These are phyloP conservation scores for Aptenodytes forsteri DNA, from an alignment of 2,113 vertebrate genomes.

Conservation along the genomic window DNA sequence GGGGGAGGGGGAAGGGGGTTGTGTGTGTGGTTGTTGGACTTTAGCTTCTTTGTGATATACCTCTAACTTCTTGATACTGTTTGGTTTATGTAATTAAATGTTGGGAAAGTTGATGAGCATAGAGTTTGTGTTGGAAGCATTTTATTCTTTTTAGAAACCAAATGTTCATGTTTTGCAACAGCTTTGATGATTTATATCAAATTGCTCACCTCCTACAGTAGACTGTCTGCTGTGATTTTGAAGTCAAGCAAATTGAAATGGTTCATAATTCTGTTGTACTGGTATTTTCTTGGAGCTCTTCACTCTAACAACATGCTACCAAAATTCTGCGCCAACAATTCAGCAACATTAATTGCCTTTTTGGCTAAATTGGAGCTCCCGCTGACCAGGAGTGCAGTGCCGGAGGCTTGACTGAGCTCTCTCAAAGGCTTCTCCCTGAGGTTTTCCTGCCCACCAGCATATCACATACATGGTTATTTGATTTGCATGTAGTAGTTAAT, in stretches of 20 bases:
- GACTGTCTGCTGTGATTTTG: background rate
- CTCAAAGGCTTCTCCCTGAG: background rate
- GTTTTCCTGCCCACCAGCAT: background rate
- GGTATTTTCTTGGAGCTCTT: background rate
- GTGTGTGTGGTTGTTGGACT: background rate
- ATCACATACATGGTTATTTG: background rate
- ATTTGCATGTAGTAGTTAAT: background rate
- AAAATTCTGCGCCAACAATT: background rate
- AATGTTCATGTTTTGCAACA: background rate
- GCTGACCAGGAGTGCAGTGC: background rate
- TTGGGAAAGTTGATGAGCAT: background rate
- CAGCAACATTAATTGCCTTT: background rate
- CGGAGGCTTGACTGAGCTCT: background rate
- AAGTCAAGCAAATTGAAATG: background rate
- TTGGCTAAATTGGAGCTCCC: background rate
- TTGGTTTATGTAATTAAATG: background rate
- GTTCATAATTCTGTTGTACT: background rate
- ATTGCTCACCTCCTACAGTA: background rate
- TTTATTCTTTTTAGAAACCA: background rate
- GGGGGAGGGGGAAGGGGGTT: too few relatives aligned
- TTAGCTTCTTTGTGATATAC: background rate
- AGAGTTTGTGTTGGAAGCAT: background rate
- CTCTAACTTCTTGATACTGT: background rate
- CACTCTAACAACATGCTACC: background rate
- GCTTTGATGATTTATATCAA: background rate